Conservation (phyloP, 2,113 vertebrate species). For the Castor canadensis region DNA sequence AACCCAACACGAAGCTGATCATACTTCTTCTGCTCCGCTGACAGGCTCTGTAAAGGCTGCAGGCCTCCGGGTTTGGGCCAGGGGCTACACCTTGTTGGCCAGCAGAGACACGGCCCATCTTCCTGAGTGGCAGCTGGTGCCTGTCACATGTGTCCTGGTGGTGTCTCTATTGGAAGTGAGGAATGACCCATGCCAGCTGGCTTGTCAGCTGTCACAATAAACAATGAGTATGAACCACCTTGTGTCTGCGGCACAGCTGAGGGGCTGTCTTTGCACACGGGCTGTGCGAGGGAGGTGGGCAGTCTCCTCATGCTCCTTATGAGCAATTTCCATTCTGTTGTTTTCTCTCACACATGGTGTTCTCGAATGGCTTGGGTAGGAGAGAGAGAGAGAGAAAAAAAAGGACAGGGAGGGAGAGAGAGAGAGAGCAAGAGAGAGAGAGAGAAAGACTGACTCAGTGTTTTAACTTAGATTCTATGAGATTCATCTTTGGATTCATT, state of each 20-base stretch:
- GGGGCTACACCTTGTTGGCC: background rate
- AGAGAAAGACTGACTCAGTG: conserved; percentile 6
- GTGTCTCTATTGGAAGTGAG: conserved; percentile 59
- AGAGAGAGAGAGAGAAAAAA: background rate
- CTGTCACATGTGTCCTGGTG: conserved; percentile 67
- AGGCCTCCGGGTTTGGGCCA: background rate
- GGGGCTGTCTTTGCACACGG: conserved; percentile 60
- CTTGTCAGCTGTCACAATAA: conserved; percentile 72
- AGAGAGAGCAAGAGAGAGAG: background rate
- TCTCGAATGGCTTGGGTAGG: conserved; percentile 61
- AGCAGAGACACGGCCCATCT: background rate
- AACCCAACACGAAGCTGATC: accelerated
- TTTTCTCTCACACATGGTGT: conserved; percentile 74
- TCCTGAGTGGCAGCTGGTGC: conserved; percentile 55
- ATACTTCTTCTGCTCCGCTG: background rate
- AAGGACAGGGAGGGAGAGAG: background rate
- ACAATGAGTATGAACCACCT: conserved; percentile 66
- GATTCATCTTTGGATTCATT: background rate
- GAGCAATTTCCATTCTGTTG: conserved; percentile 77
- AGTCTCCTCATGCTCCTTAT: conserved; percentile 58
- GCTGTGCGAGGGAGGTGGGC: conserved; percentile 66
- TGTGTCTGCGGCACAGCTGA: conserved; percentile 70
- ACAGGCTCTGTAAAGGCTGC: background rate
- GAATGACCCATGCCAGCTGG: conserved; percentile 74
- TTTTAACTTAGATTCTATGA: conserved; percentile 44